phyloP scores from a whole-genome alignment of 2,797 vertebrate genomes.

The Enteromius radiatus region DNA sequence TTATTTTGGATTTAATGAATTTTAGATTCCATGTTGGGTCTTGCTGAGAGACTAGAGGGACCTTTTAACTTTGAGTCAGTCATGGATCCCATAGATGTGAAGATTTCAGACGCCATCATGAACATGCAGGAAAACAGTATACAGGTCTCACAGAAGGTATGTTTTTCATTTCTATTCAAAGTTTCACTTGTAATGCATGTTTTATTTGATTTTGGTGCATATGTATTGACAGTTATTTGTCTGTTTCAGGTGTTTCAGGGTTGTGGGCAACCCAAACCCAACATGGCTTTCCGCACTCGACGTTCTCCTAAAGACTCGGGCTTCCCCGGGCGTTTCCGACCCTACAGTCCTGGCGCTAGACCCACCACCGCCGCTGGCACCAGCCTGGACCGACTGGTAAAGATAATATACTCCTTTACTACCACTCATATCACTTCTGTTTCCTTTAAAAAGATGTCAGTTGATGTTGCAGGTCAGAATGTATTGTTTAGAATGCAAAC shows the following conservation, averaged over 20 bases:
- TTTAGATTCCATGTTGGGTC: slow-evolving; percentile 90
- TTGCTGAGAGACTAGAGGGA: slow-evolving; percentile 92
- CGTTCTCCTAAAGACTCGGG: slow-evolving; percentile 84
- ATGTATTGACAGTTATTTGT: not conserved
- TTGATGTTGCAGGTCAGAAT: not conserved
- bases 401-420: not conserved
- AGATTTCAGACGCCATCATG: slow-evolving; percentile 98
- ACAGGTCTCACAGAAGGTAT: slow-evolving; percentile 95
- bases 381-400: slow-evolving; percentile 93
- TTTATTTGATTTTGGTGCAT: not conserved
- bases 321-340: slow-evolving; percentile 89
- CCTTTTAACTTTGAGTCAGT: slow-evolving; percentile 97
- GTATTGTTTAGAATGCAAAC: not conserved
- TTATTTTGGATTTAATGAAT: slow-evolving; percentile 59
- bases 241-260: slow-evolving; percentile 91
- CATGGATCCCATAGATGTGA: slow-evolving; percentile 97
- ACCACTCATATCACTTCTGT: too few relatives aligned
- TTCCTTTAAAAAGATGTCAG: not conserved
- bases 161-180: not conserved
- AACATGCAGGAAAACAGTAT: slow-evolving; percentile 99
- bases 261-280: slow-evolving; percentile 87
- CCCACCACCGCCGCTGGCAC: slow-evolving; percentile 96
- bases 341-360: slow-evolving; percentile 88
- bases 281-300: slow-evolving; percentile 72
- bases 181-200: not conserved